Base-by-base conservation (phyloP, 2,797 vertebrate species). In the Bufotes viridis region DNA sequence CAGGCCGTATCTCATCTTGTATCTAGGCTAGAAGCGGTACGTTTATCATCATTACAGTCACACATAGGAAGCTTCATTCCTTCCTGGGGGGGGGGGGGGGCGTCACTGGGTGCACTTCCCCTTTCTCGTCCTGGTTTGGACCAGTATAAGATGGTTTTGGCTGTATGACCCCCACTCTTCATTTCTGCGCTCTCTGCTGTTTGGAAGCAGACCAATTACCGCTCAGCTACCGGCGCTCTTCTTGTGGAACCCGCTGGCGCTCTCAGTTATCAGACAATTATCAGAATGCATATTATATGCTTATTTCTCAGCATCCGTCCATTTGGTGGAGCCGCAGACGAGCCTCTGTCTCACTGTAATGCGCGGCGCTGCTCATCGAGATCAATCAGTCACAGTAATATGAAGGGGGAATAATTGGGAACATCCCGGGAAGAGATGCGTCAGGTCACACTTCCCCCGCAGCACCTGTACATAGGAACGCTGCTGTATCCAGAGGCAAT, bases 301-400 rank as follows among this genome's bases (percentile, higher is more conserved):
- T 65, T 20, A 78, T 86, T 86, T 78, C 58, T 9, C 84, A 78
- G 84, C 84, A 63, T 61, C 22, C 22, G 34, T 60, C 67, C 10
- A 76, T 86, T 67, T 69, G 12, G 58, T n/a, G 34, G 24, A 29
- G 26, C 60, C 20, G 84, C 58, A 78, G 84, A 86, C 79, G 67
- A 78, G 74, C 26, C 22, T 78, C 42, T 60, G 78, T 72, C 13
- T 1, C 22, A 17, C 83, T 63, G 65, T 78, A 53, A 78, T 79
- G 72, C 84, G 42, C 2, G n/a, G 14, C 58, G 15, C 74, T 79
- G 75, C 42, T 78, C 84, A 55, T 15, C 55, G 42, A 86, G 84
- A 86, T 78, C 78, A 86, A 86, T 85, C 70, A 85, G 83, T 74
- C 34, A 49, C 34, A 85, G 83, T n/a, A 75, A 85, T 74, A 78